Conservation (phyloP, 2,797 vertebrate species). For the Alosa sapidissima region DNA sequence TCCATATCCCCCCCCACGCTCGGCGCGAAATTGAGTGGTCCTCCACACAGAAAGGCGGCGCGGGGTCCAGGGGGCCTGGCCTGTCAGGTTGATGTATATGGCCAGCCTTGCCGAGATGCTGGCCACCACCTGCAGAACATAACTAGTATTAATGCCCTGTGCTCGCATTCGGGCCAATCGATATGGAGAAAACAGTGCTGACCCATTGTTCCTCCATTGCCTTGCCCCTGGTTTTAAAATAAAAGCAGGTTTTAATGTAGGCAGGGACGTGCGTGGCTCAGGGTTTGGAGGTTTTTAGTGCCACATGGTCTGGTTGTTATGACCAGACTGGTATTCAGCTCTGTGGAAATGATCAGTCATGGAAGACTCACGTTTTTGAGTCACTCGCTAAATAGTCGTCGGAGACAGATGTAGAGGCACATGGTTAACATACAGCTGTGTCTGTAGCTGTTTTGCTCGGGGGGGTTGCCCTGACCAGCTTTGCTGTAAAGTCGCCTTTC, state of each 20-base stretch:
- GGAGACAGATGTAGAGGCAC: slow-evolving; percentile 8
- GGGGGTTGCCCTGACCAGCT: background rate
- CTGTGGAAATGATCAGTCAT: background rate
- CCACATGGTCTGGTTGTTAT: background rate
- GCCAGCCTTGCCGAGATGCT: background rate
- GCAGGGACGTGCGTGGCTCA: background rate
- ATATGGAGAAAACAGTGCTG: slow-evolving; percentile 15
- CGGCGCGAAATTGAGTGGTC: slow-evolving; percentile 40
- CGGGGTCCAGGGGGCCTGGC: background rate
- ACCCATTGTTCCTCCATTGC: background rate
- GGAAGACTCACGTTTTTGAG: background rate
- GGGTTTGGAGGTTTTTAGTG: background rate
- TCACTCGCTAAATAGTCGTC: background rate
- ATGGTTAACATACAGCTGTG: slow-evolving; percentile 7
- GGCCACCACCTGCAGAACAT: slow-evolving; percentile 28
- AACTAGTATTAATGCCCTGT: slow-evolving; percentile 27
- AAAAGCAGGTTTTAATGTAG: background rate
- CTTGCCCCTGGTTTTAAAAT: background rate
- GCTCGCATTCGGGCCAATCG: slow-evolving; percentile 6
- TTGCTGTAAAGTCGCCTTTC: background rate
- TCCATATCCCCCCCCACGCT: slow-evolving; percentile 31
- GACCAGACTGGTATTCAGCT: background rate
- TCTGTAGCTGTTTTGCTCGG: background rate
- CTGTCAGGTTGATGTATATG: slow-evolving; percentile 42
- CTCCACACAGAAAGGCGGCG: background rate